Conservation (phyloP, 2,888 invertebrate genomes). For the Selenia dentaria region DNA sequence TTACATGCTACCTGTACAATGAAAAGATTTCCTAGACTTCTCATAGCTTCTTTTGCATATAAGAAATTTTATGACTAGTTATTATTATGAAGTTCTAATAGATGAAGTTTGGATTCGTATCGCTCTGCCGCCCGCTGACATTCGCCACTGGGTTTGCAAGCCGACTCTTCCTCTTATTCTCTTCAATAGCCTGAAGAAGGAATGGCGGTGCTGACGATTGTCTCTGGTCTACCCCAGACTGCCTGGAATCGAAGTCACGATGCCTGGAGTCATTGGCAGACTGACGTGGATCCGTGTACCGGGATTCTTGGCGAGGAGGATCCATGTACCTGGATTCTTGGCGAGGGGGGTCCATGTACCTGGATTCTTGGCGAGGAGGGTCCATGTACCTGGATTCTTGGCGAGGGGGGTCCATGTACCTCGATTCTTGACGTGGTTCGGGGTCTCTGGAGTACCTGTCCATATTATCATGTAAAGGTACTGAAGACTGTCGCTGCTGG, state of each 20-base stretch:
- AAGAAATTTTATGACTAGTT: too few relatives aligned
- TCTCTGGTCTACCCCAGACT: conserved; percentile 12
- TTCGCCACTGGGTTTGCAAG: conserved; percentile 54
- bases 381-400: conserved; percentile 1
- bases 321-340: neutral
- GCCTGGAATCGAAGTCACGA: conserved; percentile 11
- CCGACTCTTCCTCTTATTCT: conserved; percentile 62
- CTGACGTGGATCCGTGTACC: neutral
- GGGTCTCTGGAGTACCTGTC: neutral
- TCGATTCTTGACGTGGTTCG: neutral
- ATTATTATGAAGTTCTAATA: conserved; percentile 49
- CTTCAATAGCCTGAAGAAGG: conserved; percentile 72
- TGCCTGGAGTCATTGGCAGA: neutral
- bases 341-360: neutral
- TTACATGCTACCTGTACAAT: too few relatives aligned
- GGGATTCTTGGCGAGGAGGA: neutral
- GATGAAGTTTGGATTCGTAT: conserved; percentile 75
- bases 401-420: neutral
- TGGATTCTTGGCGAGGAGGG: neutral
- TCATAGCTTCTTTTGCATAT: too few relatives aligned
- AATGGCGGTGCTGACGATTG: conserved; percentile 60
- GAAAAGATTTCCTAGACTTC: too few relatives aligned
- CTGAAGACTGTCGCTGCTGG: conserved; percentile 48
- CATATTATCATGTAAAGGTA: neutral
- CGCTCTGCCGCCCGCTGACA: conserved; percentile 60